Conservation (phyloP, 2,113 vertebrate genomes). For the Hemiprocne comata region DNA sequence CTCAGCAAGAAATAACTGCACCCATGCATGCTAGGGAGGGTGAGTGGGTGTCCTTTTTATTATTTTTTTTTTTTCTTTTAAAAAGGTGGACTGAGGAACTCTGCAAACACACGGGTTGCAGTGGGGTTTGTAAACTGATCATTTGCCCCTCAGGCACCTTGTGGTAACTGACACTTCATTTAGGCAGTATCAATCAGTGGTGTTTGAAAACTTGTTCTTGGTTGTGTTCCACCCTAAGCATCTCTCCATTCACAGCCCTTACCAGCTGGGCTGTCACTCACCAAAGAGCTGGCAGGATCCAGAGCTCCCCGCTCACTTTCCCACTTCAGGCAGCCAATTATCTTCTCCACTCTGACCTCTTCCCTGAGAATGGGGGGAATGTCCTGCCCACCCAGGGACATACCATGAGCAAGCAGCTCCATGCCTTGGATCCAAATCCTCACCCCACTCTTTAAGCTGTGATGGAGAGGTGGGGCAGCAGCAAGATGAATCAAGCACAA, state of each 20-base stretch:
- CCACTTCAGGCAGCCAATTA: neutral
- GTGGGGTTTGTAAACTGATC: neutral
- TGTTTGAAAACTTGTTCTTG: neutral
- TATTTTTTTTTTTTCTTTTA: neutral
- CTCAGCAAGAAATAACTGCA: neutral
- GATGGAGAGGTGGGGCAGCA: neutral
- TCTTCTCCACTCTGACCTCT: neutral
- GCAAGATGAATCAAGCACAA: neutral
- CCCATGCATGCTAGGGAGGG: neutral
- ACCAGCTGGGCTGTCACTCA: neutral
- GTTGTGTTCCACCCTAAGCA: neutral
- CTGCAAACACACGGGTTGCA: neutral
- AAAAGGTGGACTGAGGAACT: neutral
- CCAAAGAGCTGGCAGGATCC: neutral
- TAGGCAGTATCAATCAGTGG: neutral
- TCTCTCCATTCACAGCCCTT: neutral
- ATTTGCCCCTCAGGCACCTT: neutral
- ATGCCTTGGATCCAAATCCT: neutral
- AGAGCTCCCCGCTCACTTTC: neutral
- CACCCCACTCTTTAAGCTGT: neutral
- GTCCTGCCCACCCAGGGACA: neutral
- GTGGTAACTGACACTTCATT: neutral
- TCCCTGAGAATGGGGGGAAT: rapidly evolving
- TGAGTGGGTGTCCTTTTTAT: neutral
- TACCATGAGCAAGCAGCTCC: too few relatives aligned